A percentile compares a stretch with the other conserved stretches of the same genome.
These are phyloP conservation scores for Chymomyza costata DNA, from an alignment of 1,140 invertebrate species.

Conservation along the genomic window DNA sequence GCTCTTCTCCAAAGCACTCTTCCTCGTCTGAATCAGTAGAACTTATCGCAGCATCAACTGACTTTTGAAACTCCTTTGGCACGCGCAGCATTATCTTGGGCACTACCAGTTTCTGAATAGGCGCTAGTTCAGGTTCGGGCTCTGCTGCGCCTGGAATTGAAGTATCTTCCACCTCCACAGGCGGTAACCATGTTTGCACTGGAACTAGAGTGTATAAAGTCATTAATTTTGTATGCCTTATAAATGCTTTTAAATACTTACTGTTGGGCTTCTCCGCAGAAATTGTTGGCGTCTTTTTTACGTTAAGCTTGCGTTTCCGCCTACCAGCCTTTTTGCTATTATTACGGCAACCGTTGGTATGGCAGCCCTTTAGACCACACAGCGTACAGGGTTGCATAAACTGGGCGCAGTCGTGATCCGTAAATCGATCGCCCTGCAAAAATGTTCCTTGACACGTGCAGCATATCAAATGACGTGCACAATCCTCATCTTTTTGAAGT, in stretches of 20 bases:
- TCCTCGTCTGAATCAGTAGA: slow-evolving; percentile 65
- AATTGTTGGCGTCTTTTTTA: slow-evolving; percentile 1
- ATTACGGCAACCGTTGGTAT: slow-evolving; percentile 54
- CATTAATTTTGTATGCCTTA: not conserved
- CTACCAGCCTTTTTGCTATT: slow-evolving; percentile 22
- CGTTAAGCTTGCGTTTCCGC: slow-evolving; percentile 6
- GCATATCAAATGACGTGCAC: slow-evolving; percentile 83
- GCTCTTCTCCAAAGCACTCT: slow-evolving; percentile 16
- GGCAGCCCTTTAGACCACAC: slow-evolving; percentile 51
- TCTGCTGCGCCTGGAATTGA: slow-evolving; percentile 1
- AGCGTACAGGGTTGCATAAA: slow-evolving; percentile 56
- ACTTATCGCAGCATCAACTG: slow-evolving; percentile 65
- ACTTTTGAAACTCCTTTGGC: slow-evolving; percentile 75
- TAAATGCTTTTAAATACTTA: not conserved
- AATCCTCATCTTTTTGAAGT: slow-evolving; percentile 75
- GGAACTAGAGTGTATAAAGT: too few species aligned
- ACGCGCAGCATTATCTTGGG: slow-evolving; percentile 77
- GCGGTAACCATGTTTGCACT: too few species aligned
- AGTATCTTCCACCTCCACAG: too few species aligned
- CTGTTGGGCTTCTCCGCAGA: not conserved
- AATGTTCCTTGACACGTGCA: slow-evolving; percentile 86
- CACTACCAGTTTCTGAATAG: slow-evolving; percentile 66
- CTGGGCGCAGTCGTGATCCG: slow-evolving; percentile 81
- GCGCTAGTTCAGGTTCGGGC: slow-evolving; percentile 5
- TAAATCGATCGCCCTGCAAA: slow-evolving; percentile 83